phyloP scores from a whole-genome alignment of 2,113 vertebrate genomes.

The Alces alces region DNA sequence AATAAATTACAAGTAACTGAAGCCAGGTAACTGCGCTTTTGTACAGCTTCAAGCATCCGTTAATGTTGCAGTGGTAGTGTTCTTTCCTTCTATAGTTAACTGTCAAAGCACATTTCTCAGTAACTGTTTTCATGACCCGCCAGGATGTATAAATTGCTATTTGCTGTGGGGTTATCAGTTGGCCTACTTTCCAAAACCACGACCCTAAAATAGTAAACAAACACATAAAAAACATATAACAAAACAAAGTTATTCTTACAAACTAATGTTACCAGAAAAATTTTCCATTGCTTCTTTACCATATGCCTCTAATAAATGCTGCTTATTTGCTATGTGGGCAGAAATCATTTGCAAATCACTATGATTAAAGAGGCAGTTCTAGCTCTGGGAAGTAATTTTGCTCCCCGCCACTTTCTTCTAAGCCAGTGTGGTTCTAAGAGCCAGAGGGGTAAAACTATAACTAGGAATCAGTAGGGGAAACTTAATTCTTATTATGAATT shows the following conservation, averaged over 20 bases:
- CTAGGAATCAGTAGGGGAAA: background rate
- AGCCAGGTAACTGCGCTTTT: constrained; percentile 68
- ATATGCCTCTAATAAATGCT: background rate
- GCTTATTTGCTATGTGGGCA: background rate
- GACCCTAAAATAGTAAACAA: constrained; percentile 84
- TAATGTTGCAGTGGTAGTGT: constrained; percentile 74
- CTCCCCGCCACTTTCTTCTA: background rate
- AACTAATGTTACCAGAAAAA: background rate
- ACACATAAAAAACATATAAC: background rate
- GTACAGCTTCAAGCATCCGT: constrained; percentile 73
- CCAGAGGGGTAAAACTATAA: background rate
- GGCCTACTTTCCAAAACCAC: constrained; percentile 98
- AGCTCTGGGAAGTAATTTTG: background rate
- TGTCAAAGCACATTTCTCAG: constrained; percentile 79
- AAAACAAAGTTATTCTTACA: constrained; percentile 54
- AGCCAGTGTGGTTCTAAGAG: background rate
- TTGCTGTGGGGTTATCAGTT: constrained; percentile 96
- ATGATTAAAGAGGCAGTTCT: background rate
- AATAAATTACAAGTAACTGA: constrained; percentile 87
- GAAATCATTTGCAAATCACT: background rate
- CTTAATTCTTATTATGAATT: background rate
- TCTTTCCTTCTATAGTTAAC: constrained; percentile 34
- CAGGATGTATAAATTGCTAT: constrained; percentile 99
- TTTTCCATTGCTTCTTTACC: background rate
- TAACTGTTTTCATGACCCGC: constrained; percentile 99